Evolutionary conservation across 2,113 vertebrate species (phyloP), one percentile per base, ranked within the genome.

Genomic region (Podarcis raffonei): DNA sequence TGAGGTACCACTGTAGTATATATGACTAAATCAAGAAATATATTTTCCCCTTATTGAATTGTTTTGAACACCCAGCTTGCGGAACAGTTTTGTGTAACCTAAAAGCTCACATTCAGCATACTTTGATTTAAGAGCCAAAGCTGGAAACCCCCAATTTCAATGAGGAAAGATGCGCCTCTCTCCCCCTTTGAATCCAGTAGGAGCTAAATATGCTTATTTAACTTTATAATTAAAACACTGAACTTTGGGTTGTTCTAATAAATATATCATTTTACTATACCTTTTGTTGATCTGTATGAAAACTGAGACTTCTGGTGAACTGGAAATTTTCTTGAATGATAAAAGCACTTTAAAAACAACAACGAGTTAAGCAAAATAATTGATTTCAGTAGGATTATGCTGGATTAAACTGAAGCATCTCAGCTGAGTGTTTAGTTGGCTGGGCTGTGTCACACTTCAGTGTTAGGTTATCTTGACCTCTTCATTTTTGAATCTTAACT

Each of bases 381-480:
- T 87, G 68, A 74, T 27, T 20, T 80, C 68, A 30, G 48, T n/a
- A n/a, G n/a, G 68, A 62, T 74, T 81, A 62, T 16, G 32, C 32
- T 75, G 69, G 30, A 87, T 87, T 81, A 62, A n/a, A n/a, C 62
- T 81, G 18, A 75, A 82, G 39, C 39, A 35, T 72, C 39, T 39
- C 68, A 87, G 35, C 22, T 75, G 83, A 82, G 53, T n/a, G 69
- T 37, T 82, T 75, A 82, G 32, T 82, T 59, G 76, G n/a, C 23
- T 68, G 30, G 62, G 30, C 39, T 87, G 68, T 71, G 20, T 65
- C 48, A 59, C 35, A n/a, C n/a, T 81, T 32, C 79, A 42, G 25
- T 74, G 12, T 68, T 87, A 79, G 86, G 86, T 82, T 87, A 87
- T 81, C 68, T 65, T 87, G 86, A 87, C 79, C 69, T 62, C 79